Evolutionary conservation across 2,113 vertebrate genomes (phyloP).

Genomic region (human): GRCh38 chr12:84641001-84641500

Average conservation of each 20-base stretch:
- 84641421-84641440: not conserved
- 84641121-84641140: not conserved
- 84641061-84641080: not conserved
- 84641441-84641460: not conserved
- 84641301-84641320: no score
- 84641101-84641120: not conserved
- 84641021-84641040: not conserved
- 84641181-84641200: not conserved
- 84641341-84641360: not conserved
- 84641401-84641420: not conserved
- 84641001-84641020: not conserved
- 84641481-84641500: not conserved
- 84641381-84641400: not conserved
- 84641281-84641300: no score
- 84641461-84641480: not conserved
- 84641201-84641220: not conserved
- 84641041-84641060: not conserved
- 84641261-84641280: no score
- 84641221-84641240: not conserved
- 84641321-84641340: not conserved
- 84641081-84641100: not conserved
- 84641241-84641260: not conserved
- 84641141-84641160: not conserved
- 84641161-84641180: not conserved
- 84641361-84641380: not conserved